Base-by-base conservation (phyloP, 92 coral and sea anemone genomes). In the Palythoa heliodiscus region DNA sequence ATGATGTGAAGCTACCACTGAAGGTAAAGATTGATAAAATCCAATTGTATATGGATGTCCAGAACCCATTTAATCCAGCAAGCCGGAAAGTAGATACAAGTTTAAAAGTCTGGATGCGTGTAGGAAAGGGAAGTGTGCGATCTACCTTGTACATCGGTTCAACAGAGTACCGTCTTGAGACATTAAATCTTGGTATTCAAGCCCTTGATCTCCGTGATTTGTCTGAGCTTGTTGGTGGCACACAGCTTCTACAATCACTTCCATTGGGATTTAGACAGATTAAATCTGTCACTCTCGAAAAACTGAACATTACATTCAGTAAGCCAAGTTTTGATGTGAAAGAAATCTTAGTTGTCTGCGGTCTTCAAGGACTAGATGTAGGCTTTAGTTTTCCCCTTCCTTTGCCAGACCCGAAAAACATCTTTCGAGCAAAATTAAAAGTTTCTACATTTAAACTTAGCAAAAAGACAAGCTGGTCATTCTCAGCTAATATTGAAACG, bases 321-420 rank as follows among this genome's bases (percentile, higher is more conserved):
- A 91, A 84, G 68, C 88, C 87, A 4, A 47, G 47, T 2, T 91
- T 88, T 84, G 50, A 91, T 12, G 38, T 91, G n/a, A 54, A 84
- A 15, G 81, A 80, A 60, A 75, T 89, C 39, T 74, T 58, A 9
- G n/a, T 91, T 22, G 69, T 64, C 20, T 53, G 87, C n/a, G 82
- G 79, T 70, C 89, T 91, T 38, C 64, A 91, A 23, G 93, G 91
- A 11, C 77, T 91, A 37, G 91, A 91, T 61, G 91, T 82, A 2
- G 93, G 93, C 1, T 91, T 91, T 70, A 24, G 85, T 29, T 83
- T 91, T 47, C 91, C 93, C 4, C 86, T 91, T 12, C 91, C 90
- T 35, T 52, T 86, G 78, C 87, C 89, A 55, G 87, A 88, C 43
- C 87, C 91, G 19, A 52, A 86, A 6, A 84, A 85, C 57, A 24